Evolutionary conservation across 2,797 vertebrate species (phyloP), one percentile per base, ranked within the genome.

Genomic region (Rhyacichthys aspro): DNA sequence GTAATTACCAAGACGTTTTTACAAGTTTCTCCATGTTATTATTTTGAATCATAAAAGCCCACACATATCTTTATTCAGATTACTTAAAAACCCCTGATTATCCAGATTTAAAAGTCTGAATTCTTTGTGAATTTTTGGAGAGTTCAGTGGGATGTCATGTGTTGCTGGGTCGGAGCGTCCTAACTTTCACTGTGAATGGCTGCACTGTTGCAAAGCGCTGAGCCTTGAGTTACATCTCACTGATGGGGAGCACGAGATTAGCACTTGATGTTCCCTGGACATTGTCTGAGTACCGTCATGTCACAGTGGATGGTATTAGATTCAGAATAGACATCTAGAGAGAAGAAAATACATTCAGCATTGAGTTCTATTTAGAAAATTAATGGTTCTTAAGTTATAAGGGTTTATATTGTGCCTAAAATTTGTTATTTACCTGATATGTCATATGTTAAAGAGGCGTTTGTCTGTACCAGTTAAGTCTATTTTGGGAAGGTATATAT

Each of bases 251-350:
- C 46, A 34, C 9, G 28, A 48, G 46, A 48, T 28, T 11, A 18
- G 39, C 17, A 33, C 46, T 48, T n/a, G 45, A 32, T 45, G 19
- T 23, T 32, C 8, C 45, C 19, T 33, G 46, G 46, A 48, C 46
- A 15, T 32, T 12, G 44, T 46, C 18, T 14, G 7, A 16, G 16
- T 41, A 5, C 3, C 23, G 7, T 28, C 23, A 28, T 28, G 23
- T 28, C 23, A n/a, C n/a, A 28, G 23, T 28, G 23, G 3, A 28
- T 28, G 23, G 11, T 11, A 8, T 45, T 14, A 8, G 43, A 23
- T 3, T 46, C 44, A 14, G 10, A 44, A 11, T 44, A 17, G 4
- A 6, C 7, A 28, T 46, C 19, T 28, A 28, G 4, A 28, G 23
- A 28, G 23, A 28, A 2, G 23, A 28, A 28, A 28, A 28, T 28